Percentiles rank a stretch among this genome's conserved stretches.
These are phyloP conservation scores for Plutella xylostella DNA, from an alignment of 2,888 invertebrate genomes.

Conservation along the genomic window DNA sequence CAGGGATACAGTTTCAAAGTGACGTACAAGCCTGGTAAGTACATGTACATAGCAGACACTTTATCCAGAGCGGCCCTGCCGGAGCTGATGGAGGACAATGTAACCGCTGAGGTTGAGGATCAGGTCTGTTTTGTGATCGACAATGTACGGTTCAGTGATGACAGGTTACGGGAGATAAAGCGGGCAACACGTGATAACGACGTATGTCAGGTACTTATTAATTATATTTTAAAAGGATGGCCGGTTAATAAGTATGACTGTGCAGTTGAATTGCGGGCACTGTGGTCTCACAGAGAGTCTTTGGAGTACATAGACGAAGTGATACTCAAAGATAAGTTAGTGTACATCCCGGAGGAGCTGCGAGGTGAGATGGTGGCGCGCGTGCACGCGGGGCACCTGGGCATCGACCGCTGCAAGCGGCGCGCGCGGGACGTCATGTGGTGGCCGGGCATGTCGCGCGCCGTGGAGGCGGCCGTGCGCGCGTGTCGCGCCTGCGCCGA, in stretches of 20 bases:
- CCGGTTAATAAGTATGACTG: not conserved
- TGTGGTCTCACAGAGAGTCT: not conserved
- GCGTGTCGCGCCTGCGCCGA: too few species aligned
- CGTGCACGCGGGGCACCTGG: not conserved
- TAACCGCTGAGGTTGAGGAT: too few species aligned
- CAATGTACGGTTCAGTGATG: too few species aligned
- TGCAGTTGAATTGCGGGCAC: not conserved
- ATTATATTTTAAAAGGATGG: not conserved
- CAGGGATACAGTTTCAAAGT: not conserved
- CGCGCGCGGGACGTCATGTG: too few species aligned
- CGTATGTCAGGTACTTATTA: not conserved
- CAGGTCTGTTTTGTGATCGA: too few species aligned
- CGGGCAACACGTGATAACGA: not conserved
- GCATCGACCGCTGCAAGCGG: too few species aligned
- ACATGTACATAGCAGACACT: not conserved
- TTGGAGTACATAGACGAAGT: not conserved
- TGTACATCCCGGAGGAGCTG: not conserved
- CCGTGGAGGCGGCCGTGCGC: too few species aligned
- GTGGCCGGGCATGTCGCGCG: too few species aligned
- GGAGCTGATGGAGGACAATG: too few species aligned
- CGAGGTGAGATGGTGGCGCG: not conserved
- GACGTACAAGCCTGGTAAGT: constrained; percentile 1
- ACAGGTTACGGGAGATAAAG: too few species aligned
- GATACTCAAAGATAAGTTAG: not conserved
- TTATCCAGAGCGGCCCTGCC: not conserved